phyloP scores from a whole-genome alignment of 1,140 invertebrate species.

The Papilio polytes region DNA sequence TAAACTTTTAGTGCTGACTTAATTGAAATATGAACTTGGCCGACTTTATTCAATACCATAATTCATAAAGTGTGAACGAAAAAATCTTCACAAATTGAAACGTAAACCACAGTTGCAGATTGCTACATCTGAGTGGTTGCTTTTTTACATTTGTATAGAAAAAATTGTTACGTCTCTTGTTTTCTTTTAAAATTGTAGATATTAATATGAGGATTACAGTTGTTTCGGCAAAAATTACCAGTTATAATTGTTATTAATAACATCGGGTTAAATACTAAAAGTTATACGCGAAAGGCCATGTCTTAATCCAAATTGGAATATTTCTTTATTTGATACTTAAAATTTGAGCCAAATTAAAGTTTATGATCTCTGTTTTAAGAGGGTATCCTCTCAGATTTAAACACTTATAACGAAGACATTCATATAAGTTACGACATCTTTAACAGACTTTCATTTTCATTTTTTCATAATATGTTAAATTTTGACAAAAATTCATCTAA shows the following conservation, averaged over 20 bases:
- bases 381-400: neutral
- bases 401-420: neutral
- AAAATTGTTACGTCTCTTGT: neutral
- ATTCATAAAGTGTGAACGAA: no score
- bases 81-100: no score
- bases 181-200: no score
- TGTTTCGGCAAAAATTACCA: neutral
- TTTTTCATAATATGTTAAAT: neutral
- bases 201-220: neutral
- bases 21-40: neutral
- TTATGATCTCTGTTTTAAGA: constrained; percentile 42
- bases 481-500: neutral
- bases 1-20: neutral
- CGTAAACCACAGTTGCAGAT: no score
- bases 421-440: neutral
- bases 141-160: no score
- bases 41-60: neutral
- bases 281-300: neutral
- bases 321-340: constrained; percentile 44
- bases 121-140: no score
- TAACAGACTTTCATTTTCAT: neutral
- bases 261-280: neutral
- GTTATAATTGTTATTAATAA: neutral
- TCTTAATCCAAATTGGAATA: constrained; percentile 28
- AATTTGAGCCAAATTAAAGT: constrained; percentile 45